phyloP scores from a whole-genome alignment of 2,113 vertebrate genomes.

The Ciconia stormi region DNA sequence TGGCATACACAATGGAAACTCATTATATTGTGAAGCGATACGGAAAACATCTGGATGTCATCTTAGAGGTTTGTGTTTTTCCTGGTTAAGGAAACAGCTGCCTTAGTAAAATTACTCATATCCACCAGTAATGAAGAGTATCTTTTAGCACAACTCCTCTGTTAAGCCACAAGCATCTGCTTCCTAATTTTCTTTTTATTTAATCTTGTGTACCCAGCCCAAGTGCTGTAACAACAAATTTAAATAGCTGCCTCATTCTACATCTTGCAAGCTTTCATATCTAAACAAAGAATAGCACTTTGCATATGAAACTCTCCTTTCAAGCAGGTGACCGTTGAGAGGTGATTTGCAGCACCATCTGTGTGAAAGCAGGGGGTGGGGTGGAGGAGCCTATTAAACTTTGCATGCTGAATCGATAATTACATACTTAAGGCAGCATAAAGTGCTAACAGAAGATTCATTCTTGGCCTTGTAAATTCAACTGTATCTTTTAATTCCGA shows the following conservation, averaged over 20 bases:
- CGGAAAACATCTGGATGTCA: constrained; percentile 47
- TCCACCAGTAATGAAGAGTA: constrained; percentile 49
- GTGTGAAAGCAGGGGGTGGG: not conserved
- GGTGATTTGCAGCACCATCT: constrained; percentile 55
- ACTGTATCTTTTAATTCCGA: constrained; percentile 54
- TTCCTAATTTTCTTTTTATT: constrained; percentile 67
- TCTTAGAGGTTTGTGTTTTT: not conserved
- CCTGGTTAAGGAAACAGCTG: constrained; percentile 64
- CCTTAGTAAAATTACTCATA: constrained; percentile 57
- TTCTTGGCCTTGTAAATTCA: constrained; percentile 54
- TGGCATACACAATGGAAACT: not conserved
- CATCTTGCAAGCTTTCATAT: constrained; percentile 32
- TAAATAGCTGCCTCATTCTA: constrained; percentile 53
- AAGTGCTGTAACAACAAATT: constrained; percentile 50
- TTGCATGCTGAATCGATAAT: constrained; percentile 59
- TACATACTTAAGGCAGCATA: constrained; percentile 50
- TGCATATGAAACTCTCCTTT: constrained; percentile 63
- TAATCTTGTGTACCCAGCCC: constrained; percentile 49
- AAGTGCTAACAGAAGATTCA: constrained; percentile 54
- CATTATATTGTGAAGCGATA: not conserved
- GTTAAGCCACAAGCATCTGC: constrained; percentile 71
- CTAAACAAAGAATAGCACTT: constrained; percentile 59
- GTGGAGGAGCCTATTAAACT: constrained; percentile 49
- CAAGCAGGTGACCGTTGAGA: constrained; percentile 50
- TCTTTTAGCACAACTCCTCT: constrained; percentile 63